These are phyloP conservation scores for Otolemur crassicaudatus DNA, from an alignment of 2,797 vertebrate genomes.

Conservation along the genomic window DNA sequence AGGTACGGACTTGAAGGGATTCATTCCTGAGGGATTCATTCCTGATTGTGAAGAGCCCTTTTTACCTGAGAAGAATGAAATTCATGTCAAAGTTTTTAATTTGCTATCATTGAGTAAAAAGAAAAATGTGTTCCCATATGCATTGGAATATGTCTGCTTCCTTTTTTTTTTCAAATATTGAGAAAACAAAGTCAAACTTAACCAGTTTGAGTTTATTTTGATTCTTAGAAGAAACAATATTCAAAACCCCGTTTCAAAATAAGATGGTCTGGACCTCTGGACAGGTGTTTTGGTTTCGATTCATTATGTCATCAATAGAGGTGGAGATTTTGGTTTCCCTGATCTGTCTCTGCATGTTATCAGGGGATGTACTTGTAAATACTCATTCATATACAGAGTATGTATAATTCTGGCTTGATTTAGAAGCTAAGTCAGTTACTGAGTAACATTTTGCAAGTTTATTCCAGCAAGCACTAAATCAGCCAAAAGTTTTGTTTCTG, in stretches of 20 bases:
- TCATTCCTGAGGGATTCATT: background rate
- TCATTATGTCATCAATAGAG: constrained; percentile 35
- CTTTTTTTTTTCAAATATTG: background rate
- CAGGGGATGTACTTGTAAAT: constrained; percentile 73
- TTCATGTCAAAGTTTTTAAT: constrained; percentile 25
- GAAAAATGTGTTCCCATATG: background rate
- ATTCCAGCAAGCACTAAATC: constrained; percentile 76
- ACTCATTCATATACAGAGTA: constrained; percentile 71
- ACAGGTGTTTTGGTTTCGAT: constrained; percentile 6
- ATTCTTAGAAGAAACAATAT: constrained; percentile 37
- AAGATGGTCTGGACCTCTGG: background rate
- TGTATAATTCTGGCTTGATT: constrained; percentile 73
- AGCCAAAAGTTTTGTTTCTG: constrained; percentile 73
- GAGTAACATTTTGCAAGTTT: constrained; percentile 77
- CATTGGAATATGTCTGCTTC: background rate
- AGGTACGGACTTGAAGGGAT: background rate
- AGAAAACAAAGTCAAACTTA: constrained; percentile 43
- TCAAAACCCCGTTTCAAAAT: constrained; percentile 36
- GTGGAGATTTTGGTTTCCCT: constrained; percentile 25
- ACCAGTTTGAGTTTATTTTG: background rate
- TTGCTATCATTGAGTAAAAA: background rate
- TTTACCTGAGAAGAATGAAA: constrained; percentile 43
- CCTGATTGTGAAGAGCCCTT: background rate
- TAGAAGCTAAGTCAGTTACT: constrained; percentile 79
- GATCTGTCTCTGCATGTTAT: constrained; percentile 73